phyloP scores from a whole-genome alignment of 1,140 invertebrate genomes.

The Calycopis cecrops region DNA sequence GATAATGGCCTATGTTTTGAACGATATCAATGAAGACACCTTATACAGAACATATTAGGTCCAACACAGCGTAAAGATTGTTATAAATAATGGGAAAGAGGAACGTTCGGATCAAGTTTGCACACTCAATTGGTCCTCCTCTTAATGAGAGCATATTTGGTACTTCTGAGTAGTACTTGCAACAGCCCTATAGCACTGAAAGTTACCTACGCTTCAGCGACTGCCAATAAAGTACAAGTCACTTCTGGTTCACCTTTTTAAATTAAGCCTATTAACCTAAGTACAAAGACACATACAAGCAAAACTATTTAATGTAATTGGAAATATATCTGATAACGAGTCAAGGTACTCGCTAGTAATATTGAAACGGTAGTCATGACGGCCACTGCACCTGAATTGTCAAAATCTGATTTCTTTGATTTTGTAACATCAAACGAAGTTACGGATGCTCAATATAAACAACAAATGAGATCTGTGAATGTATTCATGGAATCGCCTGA shows the following conservation, averaged over 20 bases:
- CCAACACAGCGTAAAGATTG: constrained; percentile 41
- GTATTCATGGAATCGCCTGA: constrained; percentile 76
- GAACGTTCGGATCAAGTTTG: constrained; percentile 67
- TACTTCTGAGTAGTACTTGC: constrained; percentile 48
- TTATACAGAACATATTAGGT: constrained; percentile 35
- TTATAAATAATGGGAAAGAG: constrained; percentile 72
- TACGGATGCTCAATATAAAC: constrained; percentile 78
- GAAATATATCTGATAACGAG: constrained; percentile 35
- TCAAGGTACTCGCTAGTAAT: constrained; percentile 43
- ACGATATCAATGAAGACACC: constrained; percentile 2
- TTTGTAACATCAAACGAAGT: constrained; percentile 86
- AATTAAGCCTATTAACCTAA: constrained; percentile 65
- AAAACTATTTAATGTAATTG: constrained; percentile 42
- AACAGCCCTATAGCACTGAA: constrained; percentile 41
- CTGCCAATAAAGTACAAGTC: constrained; percentile 73
- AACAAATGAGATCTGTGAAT: constrained; percentile 79
- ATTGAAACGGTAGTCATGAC: constrained; percentile 83
- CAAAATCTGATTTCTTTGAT: constrained; percentile 90
- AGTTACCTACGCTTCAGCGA: constrained; percentile 70
- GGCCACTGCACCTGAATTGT: constrained; percentile 83
- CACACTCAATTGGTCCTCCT: constrained; percentile 69
- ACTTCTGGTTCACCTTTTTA: constrained; percentile 65
- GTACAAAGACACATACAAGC: constrained; percentile 50
- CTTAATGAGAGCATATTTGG: constrained; percentile 44
- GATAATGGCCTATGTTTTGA: constrained; percentile 45